phyloP scores from a whole-genome alignment of 2,113 vertebrate species.

The Hirundichthys speculiger region DNA sequence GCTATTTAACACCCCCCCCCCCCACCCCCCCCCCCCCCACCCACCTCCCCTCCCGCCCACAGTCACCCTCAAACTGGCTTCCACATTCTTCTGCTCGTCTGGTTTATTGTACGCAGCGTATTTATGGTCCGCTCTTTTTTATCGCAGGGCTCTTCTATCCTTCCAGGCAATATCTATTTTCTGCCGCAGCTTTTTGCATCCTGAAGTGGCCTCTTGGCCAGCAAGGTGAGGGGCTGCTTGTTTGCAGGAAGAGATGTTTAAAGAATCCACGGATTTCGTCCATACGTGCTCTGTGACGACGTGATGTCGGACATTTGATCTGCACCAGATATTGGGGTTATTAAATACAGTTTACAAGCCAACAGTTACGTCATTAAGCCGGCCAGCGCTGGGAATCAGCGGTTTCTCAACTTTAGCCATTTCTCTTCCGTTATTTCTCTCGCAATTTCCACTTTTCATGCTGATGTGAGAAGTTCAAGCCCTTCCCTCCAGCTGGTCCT shows the following conservation, averaged over 20 bases:
- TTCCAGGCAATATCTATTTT: constrained; percentile 34
- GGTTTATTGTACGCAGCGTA: constrained; percentile 20
- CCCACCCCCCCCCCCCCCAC: neutral
- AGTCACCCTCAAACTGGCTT: constrained; percentile 1
- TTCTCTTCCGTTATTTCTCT: no score
- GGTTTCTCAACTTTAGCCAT: no score
- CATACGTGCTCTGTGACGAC: no score
- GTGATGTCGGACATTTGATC: no score
- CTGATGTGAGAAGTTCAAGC: no score
- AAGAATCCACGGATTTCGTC: neutral
- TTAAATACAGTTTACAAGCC: no score
- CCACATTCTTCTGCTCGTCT: constrained; percentile 48
- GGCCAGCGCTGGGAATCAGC: no score
- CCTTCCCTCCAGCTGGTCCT: no score
- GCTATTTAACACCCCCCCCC: neutral
- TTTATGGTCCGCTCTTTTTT: constrained; percentile 25
- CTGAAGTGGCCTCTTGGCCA: constrained; percentile 4
- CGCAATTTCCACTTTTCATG: no score
- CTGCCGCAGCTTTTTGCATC: neutral
- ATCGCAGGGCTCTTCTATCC: constrained; percentile 20
- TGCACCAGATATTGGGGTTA: no score
- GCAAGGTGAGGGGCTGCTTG: neutral
- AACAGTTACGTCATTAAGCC: no score
- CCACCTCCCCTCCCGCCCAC: no score
- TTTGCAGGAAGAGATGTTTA: constrained; percentile 8